phyloP scores from a whole-genome alignment of 2,113 vertebrate genomes.

The Calonectris borealis region DNA sequence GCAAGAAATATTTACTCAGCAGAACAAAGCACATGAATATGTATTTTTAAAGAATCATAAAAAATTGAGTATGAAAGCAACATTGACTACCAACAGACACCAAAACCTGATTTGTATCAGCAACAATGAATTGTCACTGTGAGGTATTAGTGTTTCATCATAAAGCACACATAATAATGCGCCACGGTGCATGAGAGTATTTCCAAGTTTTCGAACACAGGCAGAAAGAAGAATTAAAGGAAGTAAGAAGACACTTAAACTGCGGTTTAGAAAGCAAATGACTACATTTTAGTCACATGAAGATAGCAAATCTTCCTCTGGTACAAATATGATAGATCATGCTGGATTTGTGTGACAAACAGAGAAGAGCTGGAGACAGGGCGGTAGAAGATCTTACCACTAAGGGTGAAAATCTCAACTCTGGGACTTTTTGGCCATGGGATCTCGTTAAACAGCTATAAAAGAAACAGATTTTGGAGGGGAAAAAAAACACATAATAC shows the following conservation, averaged over 20 bases:
- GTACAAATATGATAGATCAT: slow-evolving; percentile 8
- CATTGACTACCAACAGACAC: background rate
- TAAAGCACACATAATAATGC: background rate
- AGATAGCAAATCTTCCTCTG: background rate
- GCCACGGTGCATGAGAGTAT: background rate
- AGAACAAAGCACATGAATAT: background rate
- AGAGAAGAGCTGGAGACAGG: background rate
- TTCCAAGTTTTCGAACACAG: background rate
- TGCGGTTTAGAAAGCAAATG: background rate
- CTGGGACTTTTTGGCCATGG: background rate
- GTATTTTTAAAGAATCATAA: background rate
- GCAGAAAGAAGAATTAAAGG: background rate
- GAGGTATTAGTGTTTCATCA: background rate
- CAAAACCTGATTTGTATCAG: background rate
- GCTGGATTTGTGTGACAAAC: slow-evolving; percentile 10
- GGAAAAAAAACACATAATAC: background rate
- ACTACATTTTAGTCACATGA: background rate
- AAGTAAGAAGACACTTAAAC: background rate
- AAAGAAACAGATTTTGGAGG: slow-evolving; percentile 33
- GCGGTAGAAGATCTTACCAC: slow-evolving; percentile 11
- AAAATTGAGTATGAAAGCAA: background rate
- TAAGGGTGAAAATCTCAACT: slow-evolving; percentile 28
- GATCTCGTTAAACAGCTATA: slow-evolving; percentile 33
- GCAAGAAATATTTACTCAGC: background rate
- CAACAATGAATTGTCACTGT: background rate